Evolutionary conservation across 2,888 invertebrate species (phyloP), one percentile per base, ranked within the genome.

Genomic region (Dysmachus trigonus): DNA sequence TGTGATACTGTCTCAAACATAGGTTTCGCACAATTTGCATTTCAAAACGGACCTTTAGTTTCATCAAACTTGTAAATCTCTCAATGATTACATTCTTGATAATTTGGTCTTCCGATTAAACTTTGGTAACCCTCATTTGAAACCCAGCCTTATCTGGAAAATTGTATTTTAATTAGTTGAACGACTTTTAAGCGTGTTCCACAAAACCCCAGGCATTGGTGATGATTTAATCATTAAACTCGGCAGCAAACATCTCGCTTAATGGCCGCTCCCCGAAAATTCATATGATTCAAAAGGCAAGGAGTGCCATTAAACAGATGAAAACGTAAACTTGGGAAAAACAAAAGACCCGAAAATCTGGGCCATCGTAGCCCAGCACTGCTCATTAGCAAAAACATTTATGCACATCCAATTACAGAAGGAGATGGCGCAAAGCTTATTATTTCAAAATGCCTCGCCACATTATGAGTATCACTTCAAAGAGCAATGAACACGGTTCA

Each of bases 101-200:
- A 76, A 76, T 76, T 38, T 38, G n/a, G n/a, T 76, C 31, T 76
- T 76, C 76, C 10, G 35, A 76, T n/a, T 76, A 76, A 76, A 76
- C 35, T 76, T 76, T 15, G 35, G 18, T 76, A 1, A 38, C 76
- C 38, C 27, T 35, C 76, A 22, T 18, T 76, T 76, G 18, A 76
- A 35, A 33, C 35, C 22, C 38, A 38, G 38, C 33, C 38, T 76
- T 76, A 76, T 76, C 76, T 76, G 22, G 22, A 18, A 76, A 76
- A 76, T 33, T 76, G 76, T 76, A 38, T 76, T 76, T 38, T 76
- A 76, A 76, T 76, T 76, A 76, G 33, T 76, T 76, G 33, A 76
- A 38, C 76, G 38, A 22, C 38, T 38, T 38, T 22, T 22, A 38
- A 76, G 76, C 41, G 35, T 38, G 18, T 22, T 35, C 38, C 38